Evolutionary conservation across 23 tunicate species (phyloP), one percentile per base, ranked within the genome.

Genomic region (Corella eumyota): DNA sequence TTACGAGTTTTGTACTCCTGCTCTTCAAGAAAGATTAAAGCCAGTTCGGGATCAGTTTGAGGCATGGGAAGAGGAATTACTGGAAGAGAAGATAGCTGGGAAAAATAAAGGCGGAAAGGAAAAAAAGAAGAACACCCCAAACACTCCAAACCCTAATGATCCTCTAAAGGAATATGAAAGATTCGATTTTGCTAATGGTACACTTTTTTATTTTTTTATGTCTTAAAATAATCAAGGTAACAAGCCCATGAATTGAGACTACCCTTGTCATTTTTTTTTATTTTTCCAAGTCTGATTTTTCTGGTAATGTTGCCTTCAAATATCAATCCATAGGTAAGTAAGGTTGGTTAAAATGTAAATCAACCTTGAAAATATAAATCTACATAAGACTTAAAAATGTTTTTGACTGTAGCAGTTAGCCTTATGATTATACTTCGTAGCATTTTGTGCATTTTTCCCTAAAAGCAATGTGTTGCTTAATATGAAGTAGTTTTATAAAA

Each of bases 101-200:
- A 74, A 81, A 54, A 62, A 51, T 44, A 68, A 49, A 25, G 85
- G 79, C 0, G 63, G 17, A 23, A 57, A 35, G 3, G 64, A 63
- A 25, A 30, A 30, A 32, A 62, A 62, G 28, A 50, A 30, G 33
- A 47, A 33, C 6, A 4, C 34, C 1, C 40, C 50, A 44, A 5
- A 22, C 29, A 34, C 17, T 30, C 31, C 13, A 15, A 50, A 30
- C n/a, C 49, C 61, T 68, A 31, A 49, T 20, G 67, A 65, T 30
- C 52, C 56, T 25, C 57, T 60, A 13, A 66, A 69, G 32, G 79
- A 76, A 60, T 77, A 51, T 25, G 95, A 85, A 58, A 32, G 79
- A 56, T 85, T 46, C 45, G 95, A 85, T 36, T 85, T 85, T 60
- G 55, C 60, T 17, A 75, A 85, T 61, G 95, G 95, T 77, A 61